Evolutionary conservation across 2,797 vertebrate genomes (phyloP), one percentile per base, ranked within the genome.

Genomic region (Catostomus latipinnis): DNA sequence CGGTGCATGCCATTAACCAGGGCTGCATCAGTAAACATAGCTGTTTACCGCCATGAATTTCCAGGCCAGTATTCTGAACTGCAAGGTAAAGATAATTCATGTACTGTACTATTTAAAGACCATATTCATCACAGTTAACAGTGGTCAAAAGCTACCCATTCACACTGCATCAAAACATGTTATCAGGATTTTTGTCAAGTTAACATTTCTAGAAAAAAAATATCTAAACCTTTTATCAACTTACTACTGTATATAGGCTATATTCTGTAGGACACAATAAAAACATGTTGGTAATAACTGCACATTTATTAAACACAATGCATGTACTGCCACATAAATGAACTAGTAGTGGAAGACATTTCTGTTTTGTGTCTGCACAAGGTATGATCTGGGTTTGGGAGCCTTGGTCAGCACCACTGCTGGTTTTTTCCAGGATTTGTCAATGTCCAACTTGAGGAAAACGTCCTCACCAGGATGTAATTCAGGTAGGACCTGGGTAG

Each of bases 361-460:
- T 12, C 63, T 70, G 6, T 67, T 50, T 43, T 82, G 61, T 43
- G 22, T 72, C 58, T 82, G 57, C 68, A 82, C 81, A 34, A 46
- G 6, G 11, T 81, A 81, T 5, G 52, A 71, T 49, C 49, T 56
- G 13, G 80, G 50, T 57, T 71, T 14, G 4, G 12, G 46, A 8
- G 48, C 13, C 43, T 54, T 70, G 22, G 22, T 45, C 43, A 79
- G 11, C 6, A 79, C 76, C 7, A 10, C 62, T 13, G 65, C 63
- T 52, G 71, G 63, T 8, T 56, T 75, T 62, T 75, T 70, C 57
- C 71, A 83, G 4, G 14, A 43, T 45, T 58, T 83, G 6, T 71
- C 65, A 5, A 45, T 58, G 43, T 80, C 71, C 13, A 83, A 12
- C 16, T 83, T 83, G 11, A 80, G 16, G 10, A 43, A 54, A 13